phyloP scores from a whole-genome alignment of 2,797 vertebrate genomes.

The Hirundo rustica region DNA sequence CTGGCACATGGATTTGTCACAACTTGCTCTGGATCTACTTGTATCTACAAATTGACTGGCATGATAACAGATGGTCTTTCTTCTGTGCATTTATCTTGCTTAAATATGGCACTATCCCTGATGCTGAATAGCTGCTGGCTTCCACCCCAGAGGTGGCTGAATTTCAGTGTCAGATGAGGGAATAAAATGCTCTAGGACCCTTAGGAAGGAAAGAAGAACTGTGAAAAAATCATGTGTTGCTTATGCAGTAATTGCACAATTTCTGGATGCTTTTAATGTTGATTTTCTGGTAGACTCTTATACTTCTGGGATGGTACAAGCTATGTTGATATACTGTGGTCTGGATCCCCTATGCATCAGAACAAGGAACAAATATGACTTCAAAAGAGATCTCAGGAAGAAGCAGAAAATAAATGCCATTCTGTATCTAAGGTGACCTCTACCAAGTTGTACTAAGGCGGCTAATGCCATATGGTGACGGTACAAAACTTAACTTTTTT shows the following conservation, averaged over 20 bases:
- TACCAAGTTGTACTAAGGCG: neutral
- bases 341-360: neutral
- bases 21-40: conserved; percentile 10
- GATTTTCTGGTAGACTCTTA: neutral
- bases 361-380: neutral
- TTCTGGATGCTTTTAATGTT: neutral
- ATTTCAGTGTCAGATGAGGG: conserved; percentile 56
- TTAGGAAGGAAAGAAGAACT: neutral
- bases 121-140: conserved; percentile 24
- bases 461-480: neutral
- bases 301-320: neutral
- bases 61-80: conserved; percentile 21
- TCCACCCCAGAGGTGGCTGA: conserved; percentile 59
- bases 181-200: conserved; percentile 29
- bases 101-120: conserved; percentile 39
- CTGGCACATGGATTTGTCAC: neutral
- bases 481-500: neutral
- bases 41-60: conserved; percentile 12
- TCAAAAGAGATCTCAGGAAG: neutral
- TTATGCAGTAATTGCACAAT: neutral
- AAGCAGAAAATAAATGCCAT: neutral
- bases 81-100: conserved; percentile 13
- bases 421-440: neutral
- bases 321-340: neutral
- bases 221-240: neutral